Conservation (phyloP, 2,888 invertebrate genomes). For the Acanthacorydalis orientalis region DNA sequence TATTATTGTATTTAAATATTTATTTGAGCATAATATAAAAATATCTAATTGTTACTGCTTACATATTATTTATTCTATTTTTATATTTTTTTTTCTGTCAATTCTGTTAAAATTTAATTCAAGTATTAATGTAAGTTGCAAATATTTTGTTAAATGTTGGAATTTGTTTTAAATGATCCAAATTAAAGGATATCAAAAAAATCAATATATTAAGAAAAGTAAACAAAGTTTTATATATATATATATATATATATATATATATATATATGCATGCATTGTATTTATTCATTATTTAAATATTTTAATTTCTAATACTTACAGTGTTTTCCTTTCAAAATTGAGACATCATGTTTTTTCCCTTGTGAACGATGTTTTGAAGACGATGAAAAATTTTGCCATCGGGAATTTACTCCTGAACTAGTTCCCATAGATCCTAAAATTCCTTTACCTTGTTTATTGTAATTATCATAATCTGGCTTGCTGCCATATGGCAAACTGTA, state of each 20-base stretch:
- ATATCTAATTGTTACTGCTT: no score
- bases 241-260: neutral
- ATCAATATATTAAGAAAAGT: no score
- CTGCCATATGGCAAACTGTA: constrained; percentile 45
- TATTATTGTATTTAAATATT: no score
- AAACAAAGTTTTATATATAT: neutral
- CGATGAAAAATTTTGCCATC: constrained; percentile 16
- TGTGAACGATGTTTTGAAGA: constrained; percentile 32
- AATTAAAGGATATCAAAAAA: no score
- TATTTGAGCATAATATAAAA: no score
- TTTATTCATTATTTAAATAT: neutral
- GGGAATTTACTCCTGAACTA: constrained; percentile 17
- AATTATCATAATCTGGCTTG: constrained; percentile 37
- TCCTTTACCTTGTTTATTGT: constrained; percentile 24
- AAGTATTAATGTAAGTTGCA: no score
- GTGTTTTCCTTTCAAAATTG: constrained; percentile 36
- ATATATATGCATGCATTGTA: neutral
- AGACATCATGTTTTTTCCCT: constrained; percentile 35
- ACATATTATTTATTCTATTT: no score
- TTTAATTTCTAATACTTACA: constrained; percentile 24
- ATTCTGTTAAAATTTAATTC: no score
- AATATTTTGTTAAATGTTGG: no score
- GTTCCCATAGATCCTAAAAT: constrained; percentile 17
- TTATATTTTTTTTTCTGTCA: no score
- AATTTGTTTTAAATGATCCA: no score